A percentile compares a stretch with the other conserved stretches of the same genome.
phyloP scores from a whole-genome alignment of 2,113 vertebrate genomes.

The Taxidea taxus region DNA sequence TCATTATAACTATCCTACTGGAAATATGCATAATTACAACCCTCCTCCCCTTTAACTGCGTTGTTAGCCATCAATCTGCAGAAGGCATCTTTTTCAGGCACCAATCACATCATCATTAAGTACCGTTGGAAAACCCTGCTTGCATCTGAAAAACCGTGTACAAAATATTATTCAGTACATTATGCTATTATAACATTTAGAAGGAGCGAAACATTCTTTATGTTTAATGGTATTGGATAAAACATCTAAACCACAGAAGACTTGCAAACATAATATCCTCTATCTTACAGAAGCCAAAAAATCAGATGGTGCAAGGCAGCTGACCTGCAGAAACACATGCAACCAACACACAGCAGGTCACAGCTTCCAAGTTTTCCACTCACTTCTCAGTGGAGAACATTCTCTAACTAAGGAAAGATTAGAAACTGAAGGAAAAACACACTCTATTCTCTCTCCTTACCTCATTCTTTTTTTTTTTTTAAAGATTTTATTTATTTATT shows the following conservation, averaged over 20 bases:
- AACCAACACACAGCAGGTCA: not conserved
- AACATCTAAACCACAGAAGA: not conserved
- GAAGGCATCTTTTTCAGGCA: not conserved
- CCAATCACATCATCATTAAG: not conserved
- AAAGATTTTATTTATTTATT: too few relatives aligned
- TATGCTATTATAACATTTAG: not conserved
- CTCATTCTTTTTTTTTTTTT: too few relatives aligned
- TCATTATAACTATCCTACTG: not conserved
- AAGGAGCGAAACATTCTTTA: not conserved
- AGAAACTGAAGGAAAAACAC: not conserved
- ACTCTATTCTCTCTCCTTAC: not conserved
- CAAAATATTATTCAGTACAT: not conserved
- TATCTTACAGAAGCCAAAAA: slow-evolving; percentile 6
- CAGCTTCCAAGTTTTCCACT: not conserved
- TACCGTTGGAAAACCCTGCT: not conserved
- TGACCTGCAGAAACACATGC: not conserved
- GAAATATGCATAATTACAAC: not conserved
- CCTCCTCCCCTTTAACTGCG: not conserved
- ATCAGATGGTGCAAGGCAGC: not conserved
- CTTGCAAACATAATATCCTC: not conserved
- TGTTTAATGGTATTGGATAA: not conserved
- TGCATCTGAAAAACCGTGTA: slow-evolving; percentile 19
- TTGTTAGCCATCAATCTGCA: not conserved
- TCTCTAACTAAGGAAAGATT: not conserved
- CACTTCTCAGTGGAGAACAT: not conserved